Base-by-base conservation (phyloP, 1,140 invertebrate species). In the Drosophila setifemur region DNA sequence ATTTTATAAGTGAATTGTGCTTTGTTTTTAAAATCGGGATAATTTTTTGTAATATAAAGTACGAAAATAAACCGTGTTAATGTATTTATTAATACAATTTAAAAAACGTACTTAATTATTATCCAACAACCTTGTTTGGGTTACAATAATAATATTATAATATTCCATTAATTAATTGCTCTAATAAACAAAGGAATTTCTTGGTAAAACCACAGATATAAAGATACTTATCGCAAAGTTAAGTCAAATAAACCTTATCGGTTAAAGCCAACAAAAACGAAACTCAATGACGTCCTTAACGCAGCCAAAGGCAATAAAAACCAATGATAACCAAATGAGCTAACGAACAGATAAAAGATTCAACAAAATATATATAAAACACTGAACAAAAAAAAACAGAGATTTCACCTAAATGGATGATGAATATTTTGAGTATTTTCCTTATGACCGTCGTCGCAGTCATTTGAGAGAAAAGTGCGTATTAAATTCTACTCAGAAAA, bases 391-490 rank as follows among this genome's bases (percentile, higher is more conserved):
- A 25, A 14, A 40, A 14, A 29, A 4, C 33, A 21, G 11, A 29
- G 33, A 45, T 42, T 25, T 33, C 19, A 40, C 49, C 37, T 45
- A 60, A 75, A 85, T 85, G 81, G 81, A 86, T 81, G 81, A 85
- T 86, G 81, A 85, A 66, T 85, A 85, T 68, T 86, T 73, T 49
- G 81, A 85, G 45, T 86, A 86, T 81, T 85, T 86, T 73, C 81
- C 81, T 8, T 86, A 85, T 86, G 81, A 86, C 75, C 64, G 50
- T 31, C 64, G 57, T 39, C 72, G 79, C 47, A 73, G 81, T 85
- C 81, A 85, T 85, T 66, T 85, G 75, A 86, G 75, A 81, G 78
- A 85, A 79, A 85, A 12, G 81, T 85, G 81, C 81, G 81, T 85
- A 85, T 85, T 31, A 11, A 29, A 35, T 48, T 31, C 29, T 31